Base-by-base conservation (phyloP, 2,888 invertebrate genomes). In the Platerodrilus igneus region DNA sequence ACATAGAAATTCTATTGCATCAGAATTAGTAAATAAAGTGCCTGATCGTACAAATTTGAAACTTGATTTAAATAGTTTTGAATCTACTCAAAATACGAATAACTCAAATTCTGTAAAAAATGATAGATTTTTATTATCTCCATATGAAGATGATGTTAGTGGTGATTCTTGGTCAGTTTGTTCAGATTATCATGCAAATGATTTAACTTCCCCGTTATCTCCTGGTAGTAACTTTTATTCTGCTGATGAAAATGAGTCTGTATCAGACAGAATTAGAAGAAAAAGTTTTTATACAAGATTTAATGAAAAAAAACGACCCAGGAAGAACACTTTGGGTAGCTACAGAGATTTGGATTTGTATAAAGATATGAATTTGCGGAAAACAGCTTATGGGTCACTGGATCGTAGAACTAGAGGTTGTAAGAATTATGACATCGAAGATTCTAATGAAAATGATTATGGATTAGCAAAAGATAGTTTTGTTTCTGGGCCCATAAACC, bases 261-360 rank as follows among this genome's bases (percentile, higher is more conserved):
- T 92, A 23, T 82, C 83, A 33, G 92, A 92, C 59, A 76, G 92
- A 56, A 92, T 92, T 56, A 76, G 87, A 52, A 76, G 92, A 18
- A 89, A 90, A 64, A 91, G 91, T 64, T 92, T 89, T 68, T 92
- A 90, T 62, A 81, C 86, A 8, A 75, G 91, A 51, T 92, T 92
- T 63, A 91, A 92, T 62, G 88, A 90, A 59, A 81, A 86, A 62
- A 85, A 85, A 56, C 77, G 77, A 49, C 73, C 79, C 42, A 74
- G 84, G 47, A 82, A 81, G 57, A 80, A 80, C 55, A 81, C 75
- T 53, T 68, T 83, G 49, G 76, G 77, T 5, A 51, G 53, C 15
- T 67, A 64, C 41, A 58, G 58, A 42, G 67, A 67, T 54, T 50
- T 66, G 35, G 65, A 67, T 48, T 54, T 64, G 32, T 62, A 61